A percentile compares a stretch with the other conserved stretches of the same genome.
Evolutionary conservation across 2,888 invertebrate species (phyloP).

Genomic region (Parapristionchus giblindavisi): DNA sequence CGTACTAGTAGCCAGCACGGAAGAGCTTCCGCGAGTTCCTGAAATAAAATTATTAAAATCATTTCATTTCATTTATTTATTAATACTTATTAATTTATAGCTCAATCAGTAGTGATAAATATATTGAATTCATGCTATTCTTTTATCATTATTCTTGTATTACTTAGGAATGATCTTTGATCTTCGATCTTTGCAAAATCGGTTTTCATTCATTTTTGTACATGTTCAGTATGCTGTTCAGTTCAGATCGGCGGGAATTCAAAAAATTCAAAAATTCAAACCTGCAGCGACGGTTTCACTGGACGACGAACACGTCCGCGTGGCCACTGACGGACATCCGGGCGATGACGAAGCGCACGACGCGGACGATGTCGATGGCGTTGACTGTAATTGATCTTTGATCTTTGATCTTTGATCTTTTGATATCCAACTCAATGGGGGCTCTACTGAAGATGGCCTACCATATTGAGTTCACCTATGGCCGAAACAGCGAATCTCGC

Average conservation of each 20-base stretch:
- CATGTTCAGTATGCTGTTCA: not conserved
- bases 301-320: slow-evolving; percentile 32
- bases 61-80: not conserved
- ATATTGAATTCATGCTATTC: too few relatives aligned
- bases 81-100: too few relatives aligned
- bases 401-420: too few relatives aligned
- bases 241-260: not conserved
- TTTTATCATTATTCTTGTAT: too few relatives aligned
- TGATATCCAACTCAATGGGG: too few relatives aligned
- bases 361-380: slow-evolving; percentile 28
- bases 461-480: too few relatives aligned
- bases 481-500: too few relatives aligned
- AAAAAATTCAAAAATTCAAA: not conserved
- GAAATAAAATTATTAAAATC: not conserved
- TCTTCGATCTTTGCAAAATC: not conserved
- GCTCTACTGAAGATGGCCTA: too few relatives aligned
- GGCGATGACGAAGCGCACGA: slow-evolving; percentile 6
- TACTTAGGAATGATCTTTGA: too few relatives aligned
- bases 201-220: not conserved
- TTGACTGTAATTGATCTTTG: not conserved
- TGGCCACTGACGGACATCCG: slow-evolving; percentile 21
- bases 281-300: slow-evolving; percentile 30
- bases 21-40: not conserved
- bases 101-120: too few relatives aligned
- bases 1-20: slow-evolving; percentile 12